A percentile compares a stretch with the other conserved stretches of the same genome.
These are phyloP conservation scores for Esox lucius DNA, from an alignment of 2,797 vertebrate genomes.

Conservation along the genomic window DNA sequence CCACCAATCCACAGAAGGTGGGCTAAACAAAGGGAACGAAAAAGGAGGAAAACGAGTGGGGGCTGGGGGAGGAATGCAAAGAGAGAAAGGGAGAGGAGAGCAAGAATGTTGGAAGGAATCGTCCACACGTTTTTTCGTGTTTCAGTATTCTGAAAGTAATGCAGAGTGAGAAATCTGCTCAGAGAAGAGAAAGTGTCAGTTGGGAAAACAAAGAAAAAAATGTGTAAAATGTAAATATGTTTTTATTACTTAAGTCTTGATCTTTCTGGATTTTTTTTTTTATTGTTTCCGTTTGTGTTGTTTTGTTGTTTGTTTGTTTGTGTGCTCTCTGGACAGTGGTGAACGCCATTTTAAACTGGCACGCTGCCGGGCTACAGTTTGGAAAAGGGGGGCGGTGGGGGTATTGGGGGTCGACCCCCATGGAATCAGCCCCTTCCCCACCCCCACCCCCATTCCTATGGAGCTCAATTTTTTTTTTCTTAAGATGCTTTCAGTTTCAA, in stretches of 20 bases:
- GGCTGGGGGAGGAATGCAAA: slow-evolving; percentile 70
- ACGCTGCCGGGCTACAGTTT: slow-evolving; percentile 64
- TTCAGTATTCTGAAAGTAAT: slow-evolving; percentile 76
- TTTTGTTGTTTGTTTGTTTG: slow-evolving; percentile 48
- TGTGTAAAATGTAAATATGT: slow-evolving; percentile 85
- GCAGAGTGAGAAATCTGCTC: slow-evolving; percentile 64
- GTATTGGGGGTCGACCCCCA: slow-evolving; percentile 55
- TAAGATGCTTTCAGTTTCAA: slow-evolving; percentile 53
- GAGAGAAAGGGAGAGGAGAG: slow-evolving; percentile 69
- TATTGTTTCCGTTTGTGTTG: slow-evolving; percentile 58
- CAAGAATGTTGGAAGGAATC: slow-evolving; percentile 74
- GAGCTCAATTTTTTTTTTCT: slow-evolving; percentile 58
- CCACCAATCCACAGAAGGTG: slow-evolving; percentile 94
- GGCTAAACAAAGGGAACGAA: slow-evolving; percentile 80
- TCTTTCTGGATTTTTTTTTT: slow-evolving; percentile 75
- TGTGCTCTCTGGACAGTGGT: slow-evolving; percentile 77
- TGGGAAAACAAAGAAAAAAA: slow-evolving; percentile 76
- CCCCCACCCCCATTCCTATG: slow-evolving; percentile 51
- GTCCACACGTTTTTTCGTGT: slow-evolving; percentile 72
- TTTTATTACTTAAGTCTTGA: slow-evolving; percentile 84
- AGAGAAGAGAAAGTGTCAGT: slow-evolving; percentile 68
- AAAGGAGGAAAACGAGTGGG: slow-evolving; percentile 68
- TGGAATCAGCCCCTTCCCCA: slow-evolving; percentile 55
- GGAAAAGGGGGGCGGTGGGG: slow-evolving; percentile 47
- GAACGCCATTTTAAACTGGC: slow-evolving; percentile 75